phyloP scores from a whole-genome alignment of 2,888 invertebrate species.

The Merodon equestris region DNA sequence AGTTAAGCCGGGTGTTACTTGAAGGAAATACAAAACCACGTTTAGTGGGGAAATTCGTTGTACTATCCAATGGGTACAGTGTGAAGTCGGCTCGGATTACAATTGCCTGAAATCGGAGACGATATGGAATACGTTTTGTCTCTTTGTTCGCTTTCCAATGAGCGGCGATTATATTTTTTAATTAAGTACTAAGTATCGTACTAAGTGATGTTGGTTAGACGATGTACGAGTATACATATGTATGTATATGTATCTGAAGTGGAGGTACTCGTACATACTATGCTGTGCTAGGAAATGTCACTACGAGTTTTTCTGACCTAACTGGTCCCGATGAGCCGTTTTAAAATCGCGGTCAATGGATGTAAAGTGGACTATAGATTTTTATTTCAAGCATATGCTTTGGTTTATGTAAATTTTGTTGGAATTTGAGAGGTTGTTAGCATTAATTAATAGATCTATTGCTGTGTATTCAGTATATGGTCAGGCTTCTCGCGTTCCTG shows the following conservation, averaged over 20 bases:
- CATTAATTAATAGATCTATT: constrained; percentile 24
- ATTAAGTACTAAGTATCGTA: constrained; percentile 23
- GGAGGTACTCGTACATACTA: background rate
- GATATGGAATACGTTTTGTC: constrained; percentile 24
- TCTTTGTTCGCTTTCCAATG: constrained; percentile 27
- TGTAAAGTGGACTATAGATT: background rate
- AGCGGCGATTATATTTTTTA: constrained; percentile 36
- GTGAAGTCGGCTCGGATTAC: constrained; percentile 54
- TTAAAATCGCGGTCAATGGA: constrained; percentile 11
- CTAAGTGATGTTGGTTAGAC: constrained; percentile 40
- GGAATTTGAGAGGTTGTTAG: constrained; percentile 32
- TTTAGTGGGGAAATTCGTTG: constrained; percentile 25
- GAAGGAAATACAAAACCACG: constrained; percentile 38
- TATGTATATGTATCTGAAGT: background rate
- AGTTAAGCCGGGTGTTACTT: constrained; percentile 9
- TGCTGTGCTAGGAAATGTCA: too few species aligned
- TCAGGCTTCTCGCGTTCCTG: too few species aligned
- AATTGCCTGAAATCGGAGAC: constrained; percentile 46
- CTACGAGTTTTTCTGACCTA: too few species aligned
- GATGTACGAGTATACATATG: constrained; percentile 22
- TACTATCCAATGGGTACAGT: constrained; percentile 34
- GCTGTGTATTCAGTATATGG: background rate
- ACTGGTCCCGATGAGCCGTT: too few species aligned
- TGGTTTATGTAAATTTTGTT: constrained; percentile 22
- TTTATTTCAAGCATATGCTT: background rate